phyloP scores from a whole-genome alignment of 2,888 invertebrate species.

The Neelides folsomi region DNA sequence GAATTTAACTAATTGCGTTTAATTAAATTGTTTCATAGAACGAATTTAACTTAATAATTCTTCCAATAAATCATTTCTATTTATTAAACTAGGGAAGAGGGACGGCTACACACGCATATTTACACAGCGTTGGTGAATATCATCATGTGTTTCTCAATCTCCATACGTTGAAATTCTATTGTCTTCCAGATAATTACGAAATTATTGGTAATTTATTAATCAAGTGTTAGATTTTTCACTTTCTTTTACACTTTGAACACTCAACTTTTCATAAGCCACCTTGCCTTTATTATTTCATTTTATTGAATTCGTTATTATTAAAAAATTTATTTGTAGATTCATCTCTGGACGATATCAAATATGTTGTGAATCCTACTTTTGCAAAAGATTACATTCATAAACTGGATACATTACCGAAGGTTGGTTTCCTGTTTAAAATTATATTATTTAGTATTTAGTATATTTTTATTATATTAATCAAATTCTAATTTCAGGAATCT shows the following conservation, averaged over 20 bases:
- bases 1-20: constrained; percentile 8
- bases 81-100: constrained; percentile 63
- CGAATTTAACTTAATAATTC: too few species aligned
- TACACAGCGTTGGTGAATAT: constrained; percentile 92
- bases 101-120: constrained; percentile 95
- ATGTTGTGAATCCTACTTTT: constrained; percentile 95
- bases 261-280: too few species aligned
- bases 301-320: too few species aligned
- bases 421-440: background rate
- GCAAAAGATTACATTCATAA: constrained; percentile 64
- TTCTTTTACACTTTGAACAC: too few species aligned
- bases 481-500: constrained; percentile 43
- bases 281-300: background rate
- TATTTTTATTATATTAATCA: background rate
- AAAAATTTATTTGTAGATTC: constrained; percentile 58
- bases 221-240: too few species aligned
- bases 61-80: background rate
- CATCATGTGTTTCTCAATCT: constrained; percentile 97
- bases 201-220: constrained; percentile 78
- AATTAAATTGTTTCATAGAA: background rate
- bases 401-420: constrained; percentile 65
- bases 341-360: constrained; percentile 94
- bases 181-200: constrained; percentile 98
- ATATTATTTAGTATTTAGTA: too few species aligned
- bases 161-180: constrained; percentile 93